Evolutionary conservation across 2,797 vertebrate genomes (phyloP).

Genomic region (Masticophis lateralis): DNA sequence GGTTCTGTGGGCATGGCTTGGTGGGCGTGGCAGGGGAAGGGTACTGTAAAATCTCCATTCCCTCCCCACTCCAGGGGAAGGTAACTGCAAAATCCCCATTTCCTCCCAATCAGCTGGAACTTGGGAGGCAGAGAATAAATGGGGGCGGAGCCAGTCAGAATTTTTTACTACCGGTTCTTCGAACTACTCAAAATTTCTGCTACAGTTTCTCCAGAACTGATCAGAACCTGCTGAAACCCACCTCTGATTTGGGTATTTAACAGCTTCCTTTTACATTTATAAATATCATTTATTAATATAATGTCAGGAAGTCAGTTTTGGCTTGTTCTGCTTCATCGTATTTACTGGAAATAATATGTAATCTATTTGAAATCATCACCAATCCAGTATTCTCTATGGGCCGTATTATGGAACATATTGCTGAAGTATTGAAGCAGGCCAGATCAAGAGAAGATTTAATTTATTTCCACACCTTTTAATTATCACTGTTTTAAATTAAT

Average conservation of each 20-base stretch:
- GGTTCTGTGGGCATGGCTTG: no score
- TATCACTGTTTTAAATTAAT: background rate
- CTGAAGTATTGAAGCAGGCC: background rate
- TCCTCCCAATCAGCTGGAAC: no score
- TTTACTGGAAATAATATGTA: conserved; percentile 3
- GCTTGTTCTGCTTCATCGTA: background rate
- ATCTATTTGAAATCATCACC: background rate
- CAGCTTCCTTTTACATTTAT: conserved; percentile 22
- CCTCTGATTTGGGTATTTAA: conserved; percentile 29
- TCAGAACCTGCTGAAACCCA: no score
- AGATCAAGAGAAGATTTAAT: background rate
- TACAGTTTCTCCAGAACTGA: no score
- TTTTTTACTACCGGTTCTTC: no score
- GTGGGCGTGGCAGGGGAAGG: no score
- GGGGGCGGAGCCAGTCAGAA: no score
- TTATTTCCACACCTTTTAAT: background rate
- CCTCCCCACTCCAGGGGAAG: no score
- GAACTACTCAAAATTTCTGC: no score
- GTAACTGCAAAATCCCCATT: no score
- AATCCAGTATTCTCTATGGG: background rate
- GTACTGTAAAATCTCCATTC: no score
- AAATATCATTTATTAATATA: background rate
- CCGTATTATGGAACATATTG: background rate
- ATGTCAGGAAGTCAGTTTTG: background rate
- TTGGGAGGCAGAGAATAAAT: no score